These are phyloP conservation scores for Pyrrhia umbra DNA, from an alignment of 2,888 invertebrate genomes.

Conservation along the genomic window DNA sequence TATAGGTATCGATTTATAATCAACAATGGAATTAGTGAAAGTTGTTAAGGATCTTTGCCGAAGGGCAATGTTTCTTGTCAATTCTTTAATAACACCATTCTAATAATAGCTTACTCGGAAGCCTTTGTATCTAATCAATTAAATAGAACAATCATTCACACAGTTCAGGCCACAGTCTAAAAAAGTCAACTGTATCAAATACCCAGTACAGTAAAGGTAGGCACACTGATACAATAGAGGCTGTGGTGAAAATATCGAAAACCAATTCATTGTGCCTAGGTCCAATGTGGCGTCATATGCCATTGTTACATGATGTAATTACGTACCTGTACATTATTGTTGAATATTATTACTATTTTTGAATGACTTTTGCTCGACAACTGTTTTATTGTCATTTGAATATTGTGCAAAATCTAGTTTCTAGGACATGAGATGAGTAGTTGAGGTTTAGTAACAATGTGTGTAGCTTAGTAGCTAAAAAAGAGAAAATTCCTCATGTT, in stretches of 20 bases:
- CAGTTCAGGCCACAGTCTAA: conserved; percentile 9
- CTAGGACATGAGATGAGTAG: no score
- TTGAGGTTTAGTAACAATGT: background rate
- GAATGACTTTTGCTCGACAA: conserved; percentile 19
- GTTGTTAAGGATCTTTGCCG: background rate
- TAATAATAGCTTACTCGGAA: background rate
- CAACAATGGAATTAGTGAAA: background rate
- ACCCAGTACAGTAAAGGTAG: background rate
- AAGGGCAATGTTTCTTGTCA: background rate
- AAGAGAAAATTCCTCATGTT: background rate
- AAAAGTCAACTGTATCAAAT: conserved; percentile 27
- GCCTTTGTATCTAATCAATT: conserved; percentile 14
- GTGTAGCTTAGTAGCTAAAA: background rate
- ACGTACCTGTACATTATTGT: conserved; percentile 37
- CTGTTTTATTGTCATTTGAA: conserved; percentile 12
- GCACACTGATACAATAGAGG: conserved; percentile 31
- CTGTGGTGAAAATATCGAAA: conserved; percentile 56
- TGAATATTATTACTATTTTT: conserved; percentile 33
- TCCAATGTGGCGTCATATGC: conserved; percentile 41
- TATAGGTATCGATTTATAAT: background rate
- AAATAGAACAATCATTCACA: conserved; percentile 25
- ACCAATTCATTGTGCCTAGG: conserved; percentile 45
- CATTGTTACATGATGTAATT: conserved; percentile 49
- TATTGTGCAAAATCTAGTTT: background rate
- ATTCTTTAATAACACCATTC: background rate